Base-by-base conservation (phyloP, 2,113 vertebrate genomes). In the Periophthalmodon schlosseri region DNA sequence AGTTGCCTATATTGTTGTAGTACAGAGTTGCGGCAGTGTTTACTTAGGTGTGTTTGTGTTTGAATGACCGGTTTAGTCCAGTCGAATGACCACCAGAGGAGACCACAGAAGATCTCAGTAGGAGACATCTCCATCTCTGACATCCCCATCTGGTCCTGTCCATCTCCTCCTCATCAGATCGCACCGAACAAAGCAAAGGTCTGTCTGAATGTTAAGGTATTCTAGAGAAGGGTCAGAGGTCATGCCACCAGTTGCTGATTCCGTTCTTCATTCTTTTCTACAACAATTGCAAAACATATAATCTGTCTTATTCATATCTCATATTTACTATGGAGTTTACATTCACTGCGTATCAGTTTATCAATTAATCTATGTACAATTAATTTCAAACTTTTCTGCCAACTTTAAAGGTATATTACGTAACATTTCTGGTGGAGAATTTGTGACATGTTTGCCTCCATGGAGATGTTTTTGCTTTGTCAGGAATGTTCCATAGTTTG, bases 161-260 rank as follows among this genome's bases (percentile, higher is more conserved):
- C 24, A 9, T 34, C 60, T 9, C 60, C 33, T 61, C 33, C 33
- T 66, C 39, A 18, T 79, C 71, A 66, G n/a, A 4, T 2, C 66
- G 57, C 10, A 57, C 54, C 49, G 52, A 69, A 56, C 47, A 0
- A 70, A 81, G 78, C 75, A 77, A 50, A 74, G 33, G 64, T 46
- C 12, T 50, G 66, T n/a, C 46, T 58, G 69, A 8, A 21, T 77
- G 44, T 68, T 56, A 24, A 14, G 23, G 12, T 11, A 1, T 11
- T 50, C 33, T 3, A 16, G 4, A 57, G 0, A 6, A 44, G 16
- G 57, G 24, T 46, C 47, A 39, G 57, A 60, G 24, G 57, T 28
- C 57, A 14, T 28, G 21, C 57, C 16, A 52, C 50, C 57, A 60
- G 33, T 64, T 16, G 61, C 20, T 64, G 20, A 56, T 64, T 34